A percentile compares a stretch with the other conserved stretches of the same genome.
Evolutionary conservation across 2,113 vertebrate genomes (phyloP).

Genomic region (Gallinago undulata): DNA sequence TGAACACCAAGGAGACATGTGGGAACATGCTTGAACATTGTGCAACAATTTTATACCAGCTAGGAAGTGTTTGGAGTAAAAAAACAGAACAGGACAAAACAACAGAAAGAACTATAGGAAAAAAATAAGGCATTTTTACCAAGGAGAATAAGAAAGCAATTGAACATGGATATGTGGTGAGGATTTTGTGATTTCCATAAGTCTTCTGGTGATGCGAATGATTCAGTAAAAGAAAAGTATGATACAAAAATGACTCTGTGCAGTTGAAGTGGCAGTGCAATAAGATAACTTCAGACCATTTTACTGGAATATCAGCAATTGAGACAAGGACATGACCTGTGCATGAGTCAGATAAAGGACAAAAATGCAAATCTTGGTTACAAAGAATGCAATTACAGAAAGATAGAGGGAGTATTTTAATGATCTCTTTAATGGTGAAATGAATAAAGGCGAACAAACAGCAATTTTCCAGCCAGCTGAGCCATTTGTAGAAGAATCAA

Average conservation of each 20-base stretch:
- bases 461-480: conserved; percentile 7
- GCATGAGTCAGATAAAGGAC: background rate
- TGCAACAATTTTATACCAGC: background rate
- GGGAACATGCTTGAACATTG: fast-evolving
- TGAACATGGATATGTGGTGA: background rate
- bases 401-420: background rate
- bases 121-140: background rate
- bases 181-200: background rate
- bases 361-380: background rate
- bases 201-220: background rate
- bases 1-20: background rate
- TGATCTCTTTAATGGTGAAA: background rate
- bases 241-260: background rate
- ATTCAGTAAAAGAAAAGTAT: background rate
- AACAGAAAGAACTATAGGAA: background rate
- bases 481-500: background rate
- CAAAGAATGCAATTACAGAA: background rate
- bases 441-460: background rate
- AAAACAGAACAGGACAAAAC: background rate
- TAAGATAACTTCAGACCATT: background rate
- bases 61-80: background rate
- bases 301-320: background rate
- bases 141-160: background rate
- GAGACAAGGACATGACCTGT: background rate
- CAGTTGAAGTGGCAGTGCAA: background rate